These are phyloP conservation scores for Alligator sinensis DNA, from an alignment of 2,113 vertebrate species.

Conservation along the genomic window DNA sequence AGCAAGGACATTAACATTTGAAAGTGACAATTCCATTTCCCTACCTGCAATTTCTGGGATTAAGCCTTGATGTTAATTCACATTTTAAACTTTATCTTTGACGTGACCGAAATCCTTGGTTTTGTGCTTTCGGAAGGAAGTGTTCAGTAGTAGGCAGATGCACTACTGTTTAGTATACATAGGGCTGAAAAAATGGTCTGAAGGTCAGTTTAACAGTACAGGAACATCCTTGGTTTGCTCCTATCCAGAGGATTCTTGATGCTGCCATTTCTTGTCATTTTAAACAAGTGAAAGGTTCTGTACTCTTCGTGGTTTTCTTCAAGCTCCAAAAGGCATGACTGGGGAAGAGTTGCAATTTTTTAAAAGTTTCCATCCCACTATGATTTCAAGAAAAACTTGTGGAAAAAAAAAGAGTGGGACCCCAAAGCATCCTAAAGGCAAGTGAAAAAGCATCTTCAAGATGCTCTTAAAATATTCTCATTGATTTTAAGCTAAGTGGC, in stretches of 20 bases:
- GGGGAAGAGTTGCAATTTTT: background rate
- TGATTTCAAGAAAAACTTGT: background rate
- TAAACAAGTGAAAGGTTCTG: too few species aligned
- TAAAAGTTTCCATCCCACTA: background rate
- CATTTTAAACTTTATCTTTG: slow-evolving; percentile 12
- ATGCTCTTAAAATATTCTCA: too few species aligned
- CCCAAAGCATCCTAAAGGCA: background rate
- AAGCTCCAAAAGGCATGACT: background rate
- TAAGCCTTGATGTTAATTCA: slow-evolving; percentile 27
- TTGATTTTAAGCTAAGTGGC: too few species aligned
- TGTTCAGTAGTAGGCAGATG: background rate
- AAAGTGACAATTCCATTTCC: background rate
- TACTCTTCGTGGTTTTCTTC: background rate
- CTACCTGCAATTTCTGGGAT: slow-evolving; percentile 20
- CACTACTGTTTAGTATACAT: accelerated
- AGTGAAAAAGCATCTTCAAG: background rate
- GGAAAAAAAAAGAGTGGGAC: background rate
- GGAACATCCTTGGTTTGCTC: background rate
- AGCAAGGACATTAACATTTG: too few species aligned
- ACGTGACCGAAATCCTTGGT: accelerated
- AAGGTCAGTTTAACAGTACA: accelerated
- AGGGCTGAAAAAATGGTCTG: background rate
- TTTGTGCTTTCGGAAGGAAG: background rate
- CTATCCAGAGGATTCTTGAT: too few species aligned
- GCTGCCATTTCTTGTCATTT: too few species aligned